A percentile compares a stretch with the other conserved stretches of the same genome.
phyloP scores from a whole-genome alignment of 2,888 invertebrate genomes.

The Drosophila buzzatii region DNA sequence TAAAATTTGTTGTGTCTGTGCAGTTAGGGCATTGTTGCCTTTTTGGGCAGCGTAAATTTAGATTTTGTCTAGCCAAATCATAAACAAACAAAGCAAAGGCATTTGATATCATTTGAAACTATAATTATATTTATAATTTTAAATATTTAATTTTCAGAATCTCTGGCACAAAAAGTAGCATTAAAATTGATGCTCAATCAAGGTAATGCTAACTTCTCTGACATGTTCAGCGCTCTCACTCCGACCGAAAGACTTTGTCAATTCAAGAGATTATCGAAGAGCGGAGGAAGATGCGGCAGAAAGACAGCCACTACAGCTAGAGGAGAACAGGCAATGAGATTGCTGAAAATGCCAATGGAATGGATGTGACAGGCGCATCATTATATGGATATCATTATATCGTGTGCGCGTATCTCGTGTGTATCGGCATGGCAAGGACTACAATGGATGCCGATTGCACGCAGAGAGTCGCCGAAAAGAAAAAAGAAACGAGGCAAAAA shows the following conservation, averaged over 20 bases:
- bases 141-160: no score
- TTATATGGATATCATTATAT: conserved; percentile 83
- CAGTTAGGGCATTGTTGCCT: conserved; percentile 15
- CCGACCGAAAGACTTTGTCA: conserved; percentile 22
- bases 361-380: conserved; percentile 83
- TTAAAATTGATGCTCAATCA: neutral
- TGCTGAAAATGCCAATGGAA: conserved; percentile 52
- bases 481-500: conserved; percentile 16
- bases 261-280: conserved; percentile 4
- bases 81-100: neutral
- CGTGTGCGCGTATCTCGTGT: conserved; percentile 76
- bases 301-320: conserved; percentile 13
- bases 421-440: conserved; percentile 58
- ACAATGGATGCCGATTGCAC: conserved; percentile 56
- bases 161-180: neutral
- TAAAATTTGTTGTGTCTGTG: neutral
- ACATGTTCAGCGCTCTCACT: conserved; percentile 3
- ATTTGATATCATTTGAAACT: neutral
- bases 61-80: neutral
- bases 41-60: conserved; percentile 1
- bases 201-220: conserved; percentile 37
- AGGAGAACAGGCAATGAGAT: conserved; percentile 14
- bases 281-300: neutral
- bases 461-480: conserved; percentile 32
- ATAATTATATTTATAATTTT: no score